Percentiles rank a stretch among this genome's conserved stretches.
Evolutionary conservation across 2,888 invertebrate species (phyloP).

Genomic region (Caenorhabditis becei): DNA sequence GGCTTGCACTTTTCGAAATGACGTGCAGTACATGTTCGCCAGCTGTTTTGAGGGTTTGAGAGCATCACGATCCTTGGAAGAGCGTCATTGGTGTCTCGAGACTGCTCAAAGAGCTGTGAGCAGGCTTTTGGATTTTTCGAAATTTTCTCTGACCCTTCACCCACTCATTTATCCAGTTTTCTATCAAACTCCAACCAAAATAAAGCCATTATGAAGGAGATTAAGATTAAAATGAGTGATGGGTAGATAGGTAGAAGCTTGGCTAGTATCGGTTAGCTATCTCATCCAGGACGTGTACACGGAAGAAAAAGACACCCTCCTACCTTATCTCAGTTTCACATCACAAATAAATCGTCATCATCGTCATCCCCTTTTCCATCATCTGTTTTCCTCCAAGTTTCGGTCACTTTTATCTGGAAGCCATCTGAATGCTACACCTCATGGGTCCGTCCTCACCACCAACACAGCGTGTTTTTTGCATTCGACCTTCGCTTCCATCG

Average conservation of each 20-base stretch:
- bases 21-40: background rate
- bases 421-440: background rate
- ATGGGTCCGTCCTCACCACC: background rate
- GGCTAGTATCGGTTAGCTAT: background rate
- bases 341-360: conserved; percentile 29
- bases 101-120: no score
- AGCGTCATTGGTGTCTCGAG: background rate
- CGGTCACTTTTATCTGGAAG: background rate
- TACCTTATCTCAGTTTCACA: conserved; percentile 37
- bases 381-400: conserved; percentile 14
- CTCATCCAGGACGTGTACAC: conserved; percentile 6
- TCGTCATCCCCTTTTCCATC: background rate
- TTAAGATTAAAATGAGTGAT: conserved; percentile 39
- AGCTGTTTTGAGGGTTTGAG: background rate
- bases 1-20: background rate
- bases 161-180: background rate
- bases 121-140: no score
- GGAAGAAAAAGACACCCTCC: conserved; percentile 35
- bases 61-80: background rate
- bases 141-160: no score
- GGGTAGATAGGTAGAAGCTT: conserved; percentile 9
- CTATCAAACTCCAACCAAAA: no score
- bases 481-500: conserved; percentile 49
- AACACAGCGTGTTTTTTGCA: conserved; percentile 21
- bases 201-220: background rate